phyloP scores from a whole-genome alignment of 2,888 invertebrate genomes.

The Thera britannica region DNA sequence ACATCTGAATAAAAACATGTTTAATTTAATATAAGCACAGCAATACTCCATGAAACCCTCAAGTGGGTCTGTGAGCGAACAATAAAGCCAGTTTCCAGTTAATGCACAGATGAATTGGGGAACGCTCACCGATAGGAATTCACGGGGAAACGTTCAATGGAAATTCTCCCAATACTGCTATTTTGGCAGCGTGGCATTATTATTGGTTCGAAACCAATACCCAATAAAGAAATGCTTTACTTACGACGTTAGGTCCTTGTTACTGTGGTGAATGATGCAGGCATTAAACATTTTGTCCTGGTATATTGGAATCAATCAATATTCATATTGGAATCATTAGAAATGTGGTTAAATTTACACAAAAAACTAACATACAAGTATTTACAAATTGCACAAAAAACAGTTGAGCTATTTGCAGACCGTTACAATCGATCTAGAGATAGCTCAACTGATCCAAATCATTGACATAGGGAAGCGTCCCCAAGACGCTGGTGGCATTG shows the following conservation, averaged over 20 bases:
- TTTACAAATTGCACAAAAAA: too few relatives aligned
- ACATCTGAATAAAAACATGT: too few relatives aligned
- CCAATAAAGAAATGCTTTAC: constrained; percentile 15
- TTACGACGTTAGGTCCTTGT: background rate
- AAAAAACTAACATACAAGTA: too few relatives aligned
- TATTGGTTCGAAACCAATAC: constrained; percentile 17
- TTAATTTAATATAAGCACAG: background rate
- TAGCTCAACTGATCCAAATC: too few relatives aligned
- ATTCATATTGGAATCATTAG: too few relatives aligned
- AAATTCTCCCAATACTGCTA: constrained; percentile 54
- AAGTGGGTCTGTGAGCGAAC: constrained; percentile 60
- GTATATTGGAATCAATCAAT: too few relatives aligned
- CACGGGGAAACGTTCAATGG: constrained; percentile 59
- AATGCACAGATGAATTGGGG: constrained; percentile 66
- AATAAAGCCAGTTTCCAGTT: constrained; percentile 71
- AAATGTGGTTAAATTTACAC: too few relatives aligned
- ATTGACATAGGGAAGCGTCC: too few relatives aligned
- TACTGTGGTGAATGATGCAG: background rate
- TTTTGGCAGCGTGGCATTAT: constrained; percentile 40
- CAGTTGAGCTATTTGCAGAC: too few relatives aligned
- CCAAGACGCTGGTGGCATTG: too few relatives aligned
- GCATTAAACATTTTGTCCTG: background rate
- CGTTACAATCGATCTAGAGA: too few relatives aligned
- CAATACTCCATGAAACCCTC: constrained; percentile 49
- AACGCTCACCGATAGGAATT: constrained; percentile 55